A percentile compares a stretch with the other conserved stretches of the same genome.
These are phyloP conservation scores for Agraylea sexmaculata DNA, from an alignment of 1,140 invertebrate species.

Conservation along the genomic window DNA sequence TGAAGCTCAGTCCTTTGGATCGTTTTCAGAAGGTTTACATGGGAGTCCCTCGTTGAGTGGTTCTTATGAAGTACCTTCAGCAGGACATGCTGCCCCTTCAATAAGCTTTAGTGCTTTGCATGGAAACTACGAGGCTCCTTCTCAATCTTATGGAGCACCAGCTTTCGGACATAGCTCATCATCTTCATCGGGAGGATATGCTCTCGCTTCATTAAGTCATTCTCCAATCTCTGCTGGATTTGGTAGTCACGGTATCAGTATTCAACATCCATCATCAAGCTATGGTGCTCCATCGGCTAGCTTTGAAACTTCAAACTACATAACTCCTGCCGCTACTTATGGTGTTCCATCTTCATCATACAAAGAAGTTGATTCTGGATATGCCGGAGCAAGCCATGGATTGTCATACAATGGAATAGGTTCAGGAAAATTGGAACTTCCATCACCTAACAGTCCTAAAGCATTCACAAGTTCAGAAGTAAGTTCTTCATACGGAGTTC, in stretches of 20 bases:
- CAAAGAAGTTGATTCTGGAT: slow-evolving; percentile 7
- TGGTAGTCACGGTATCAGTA: slow-evolving; percentile 3
- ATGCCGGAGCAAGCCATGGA: slow-evolving; percentile 12
- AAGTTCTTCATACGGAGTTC: slow-evolving; percentile 9
- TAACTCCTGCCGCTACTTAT: too few species aligned
- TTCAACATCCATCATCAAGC: slow-evolving; percentile 4
- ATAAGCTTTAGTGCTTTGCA: slow-evolving; percentile 13
- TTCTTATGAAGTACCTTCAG: slow-evolving; percentile 18
- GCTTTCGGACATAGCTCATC: slow-evolving; percentile 6
- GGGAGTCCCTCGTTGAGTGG: slow-evolving; percentile 18
- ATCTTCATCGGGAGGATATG: not conserved
- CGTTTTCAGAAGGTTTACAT: slow-evolving; percentile 11
- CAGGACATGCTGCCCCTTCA: slow-evolving; percentile 18
- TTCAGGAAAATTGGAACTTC: slow-evolving; percentile 13
- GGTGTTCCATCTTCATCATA: too few species aligned
- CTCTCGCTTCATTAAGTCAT: not conserved
- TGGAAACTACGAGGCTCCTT: slow-evolving; percentile 2
- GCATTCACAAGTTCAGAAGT: not conserved
- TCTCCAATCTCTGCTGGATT: slow-evolving; percentile 4
- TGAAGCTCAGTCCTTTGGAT: slow-evolving; percentile 1
- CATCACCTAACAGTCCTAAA: not conserved
- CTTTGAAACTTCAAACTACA: slow-evolving; percentile 8
- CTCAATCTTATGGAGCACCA: slow-evolving; percentile 8
- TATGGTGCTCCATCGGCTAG: slow-evolving; percentile 8
- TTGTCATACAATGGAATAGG: slow-evolving; percentile 10